phyloP scores from a whole-genome alignment of 2,113 vertebrate species.

The Garra rufa region DNA sequence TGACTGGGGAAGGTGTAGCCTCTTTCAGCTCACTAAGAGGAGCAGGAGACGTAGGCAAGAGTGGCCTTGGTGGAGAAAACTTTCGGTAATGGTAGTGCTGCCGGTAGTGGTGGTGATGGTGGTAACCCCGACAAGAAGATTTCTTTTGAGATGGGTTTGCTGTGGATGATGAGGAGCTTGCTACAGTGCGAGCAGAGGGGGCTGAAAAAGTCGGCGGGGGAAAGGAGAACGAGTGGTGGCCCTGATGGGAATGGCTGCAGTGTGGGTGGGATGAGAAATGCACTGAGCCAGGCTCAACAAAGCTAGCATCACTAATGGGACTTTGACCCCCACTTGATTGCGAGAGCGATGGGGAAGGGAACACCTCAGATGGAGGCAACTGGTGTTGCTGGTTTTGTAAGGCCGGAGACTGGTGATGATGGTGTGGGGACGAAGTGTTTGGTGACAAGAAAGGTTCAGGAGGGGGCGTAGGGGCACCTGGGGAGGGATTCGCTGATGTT shows the following conservation, averaged over 20 bases:
- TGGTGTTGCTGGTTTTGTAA: slow-evolving; percentile 81
- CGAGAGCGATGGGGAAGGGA: slow-evolving; percentile 89
- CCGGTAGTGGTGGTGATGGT: slow-evolving; percentile 78
- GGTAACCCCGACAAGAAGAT: slow-evolving; percentile 74
- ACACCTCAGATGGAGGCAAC: slow-evolving; percentile 78
- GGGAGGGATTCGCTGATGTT: slow-evolving; percentile 56
- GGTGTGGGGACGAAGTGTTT: slow-evolving; percentile 74
- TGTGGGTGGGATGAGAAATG: slow-evolving; percentile 82
- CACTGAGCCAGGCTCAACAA: slow-evolving; percentile 92
- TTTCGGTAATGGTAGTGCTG: slow-evolving; percentile 79
- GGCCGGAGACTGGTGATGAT: slow-evolving; percentile 76
- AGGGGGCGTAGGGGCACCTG: slow-evolving; percentile 59
- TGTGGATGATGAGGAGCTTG: slow-evolving; percentile 57
- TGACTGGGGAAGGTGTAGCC: slow-evolving; percentile 95
- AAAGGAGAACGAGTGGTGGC: slow-evolving; percentile 76
- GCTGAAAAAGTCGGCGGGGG: slow-evolving; percentile 77
- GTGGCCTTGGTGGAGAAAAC: slow-evolving; percentile 78
- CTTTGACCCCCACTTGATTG: slow-evolving; percentile 95
- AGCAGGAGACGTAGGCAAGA: slow-evolving; percentile 81
- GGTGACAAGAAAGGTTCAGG: slow-evolving; percentile 76
- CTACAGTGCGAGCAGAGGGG: slow-evolving; percentile 72
- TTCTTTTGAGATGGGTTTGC: slow-evolving; percentile 74
- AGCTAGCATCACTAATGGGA: slow-evolving; percentile 92
- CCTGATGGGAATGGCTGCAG: slow-evolving; percentile 72
- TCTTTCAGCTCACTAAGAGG: slow-evolving; percentile 95